Conservation (phyloP, 2,888 invertebrate species). For the Clivina fossor region DNA sequence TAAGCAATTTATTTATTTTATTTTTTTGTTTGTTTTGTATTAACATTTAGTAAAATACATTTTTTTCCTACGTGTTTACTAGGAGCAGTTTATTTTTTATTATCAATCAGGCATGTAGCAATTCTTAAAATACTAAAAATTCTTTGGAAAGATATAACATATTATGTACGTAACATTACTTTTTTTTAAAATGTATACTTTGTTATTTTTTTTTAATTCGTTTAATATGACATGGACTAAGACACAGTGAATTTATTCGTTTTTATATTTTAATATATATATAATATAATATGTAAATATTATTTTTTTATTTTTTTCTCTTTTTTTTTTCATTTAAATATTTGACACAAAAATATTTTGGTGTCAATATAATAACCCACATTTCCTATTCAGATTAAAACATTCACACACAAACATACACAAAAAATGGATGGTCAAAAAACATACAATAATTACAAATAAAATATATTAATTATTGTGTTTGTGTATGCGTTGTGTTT, state of each 20-base stretch:
- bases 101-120: slow-evolving; percentile 43
- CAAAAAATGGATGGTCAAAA: too few relatives aligned
- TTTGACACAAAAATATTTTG: slow-evolving; percentile 46
- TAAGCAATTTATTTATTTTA: slow-evolving; percentile 22
- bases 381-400: slow-evolving; percentile 43
- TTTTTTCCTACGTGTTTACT: slow-evolving; percentile 35
- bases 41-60: slow-evolving; percentile 34
- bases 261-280: slow-evolving; percentile 41
- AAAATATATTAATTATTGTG: too few relatives aligned
- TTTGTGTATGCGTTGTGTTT: too few relatives aligned
- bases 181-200: slow-evolving; percentile 55
- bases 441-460: too few relatives aligned
- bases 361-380: slow-evolving; percentile 45
- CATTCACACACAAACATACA: slow-evolving; percentile 37
- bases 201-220: slow-evolving; percentile 51
- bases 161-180: slow-evolving; percentile 51
- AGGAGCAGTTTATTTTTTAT: slow-evolving; percentile 46
- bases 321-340: slow-evolving; percentile 39
- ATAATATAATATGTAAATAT: slow-evolving; percentile 41
- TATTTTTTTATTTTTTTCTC: too few relatives aligned
- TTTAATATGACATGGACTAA: slow-evolving; percentile 56
- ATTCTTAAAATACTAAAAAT: slow-evolving; percentile 52
- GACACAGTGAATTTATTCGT: slow-evolving; percentile 56
- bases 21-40: too few relatives aligned
- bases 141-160: slow-evolving; percentile 56